Evolutionary conservation across 2,113 vertebrate genomes (phyloP).

Genomic region (Datnioides undecimradiatus): DNA sequence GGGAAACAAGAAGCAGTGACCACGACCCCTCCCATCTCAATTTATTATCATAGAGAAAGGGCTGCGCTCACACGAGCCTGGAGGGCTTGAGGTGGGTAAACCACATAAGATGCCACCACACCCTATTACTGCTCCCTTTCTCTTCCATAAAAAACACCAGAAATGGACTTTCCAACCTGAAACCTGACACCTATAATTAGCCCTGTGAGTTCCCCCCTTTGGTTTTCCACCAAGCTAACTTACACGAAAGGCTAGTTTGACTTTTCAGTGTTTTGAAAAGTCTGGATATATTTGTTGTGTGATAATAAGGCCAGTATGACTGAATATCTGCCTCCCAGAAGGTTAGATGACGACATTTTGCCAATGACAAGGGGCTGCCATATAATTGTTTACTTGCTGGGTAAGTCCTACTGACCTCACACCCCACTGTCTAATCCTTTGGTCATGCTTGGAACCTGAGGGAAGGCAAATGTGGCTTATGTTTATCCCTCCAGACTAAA

Average conservation of each 20-base stretch:
- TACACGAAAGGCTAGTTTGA: background rate
- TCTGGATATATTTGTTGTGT: constrained; percentile 23
- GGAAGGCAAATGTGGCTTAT: background rate
- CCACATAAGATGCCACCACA: constrained; percentile 81
- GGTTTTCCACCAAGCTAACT: constrained; percentile 59
- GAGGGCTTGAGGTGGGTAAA: constrained; percentile 69
- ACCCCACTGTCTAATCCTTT: constrained; percentile 26
- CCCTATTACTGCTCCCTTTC: constrained; percentile 69
- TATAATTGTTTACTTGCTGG: constrained; percentile 41
- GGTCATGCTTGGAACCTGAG: constrained; percentile 54
- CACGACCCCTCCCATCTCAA: constrained; percentile 57
- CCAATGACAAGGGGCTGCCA: constrained; percentile 11
- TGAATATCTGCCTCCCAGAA: constrained; percentile 21
- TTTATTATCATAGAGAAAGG: constrained; percentile 71
- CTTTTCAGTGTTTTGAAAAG: constrained; percentile 38
- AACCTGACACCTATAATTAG: constrained; percentile 82
- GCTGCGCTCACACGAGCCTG: constrained; percentile 52
- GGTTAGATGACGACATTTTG: constrained; percentile 11
- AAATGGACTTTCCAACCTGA: constrained; percentile 82
- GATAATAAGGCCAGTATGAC: constrained; percentile 13
- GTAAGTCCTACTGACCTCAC: constrained; percentile 29
- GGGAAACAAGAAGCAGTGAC: constrained; percentile 47
- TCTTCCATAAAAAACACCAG: constrained; percentile 71
- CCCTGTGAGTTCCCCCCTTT: constrained; percentile 27
- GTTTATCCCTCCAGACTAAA: constrained; percentile 25